Evolutionary conservation across 2,888 invertebrate species (phyloP).

Genomic region (Rhogogaster chlorosoma): DNA sequence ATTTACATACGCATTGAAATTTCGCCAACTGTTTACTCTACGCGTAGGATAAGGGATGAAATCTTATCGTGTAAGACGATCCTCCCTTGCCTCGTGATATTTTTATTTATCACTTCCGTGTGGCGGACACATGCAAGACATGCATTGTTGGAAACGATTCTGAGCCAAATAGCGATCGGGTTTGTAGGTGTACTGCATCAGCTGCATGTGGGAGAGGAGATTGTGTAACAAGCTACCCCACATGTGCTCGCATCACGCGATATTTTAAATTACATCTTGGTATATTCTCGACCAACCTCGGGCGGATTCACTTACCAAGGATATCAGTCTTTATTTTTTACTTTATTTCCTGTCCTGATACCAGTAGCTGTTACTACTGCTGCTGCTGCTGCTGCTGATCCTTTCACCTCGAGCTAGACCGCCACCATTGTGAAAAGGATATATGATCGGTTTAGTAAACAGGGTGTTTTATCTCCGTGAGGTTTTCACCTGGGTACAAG

Average conservation of each 20-base stretch:
- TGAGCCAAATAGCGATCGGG: constrained; percentile 61
- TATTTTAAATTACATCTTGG: neutral
- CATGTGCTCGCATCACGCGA: neutral
- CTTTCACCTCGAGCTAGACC: neutral
- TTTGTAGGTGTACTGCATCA: neutral
- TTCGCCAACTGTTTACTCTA: neutral
- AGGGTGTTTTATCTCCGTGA: neutral
- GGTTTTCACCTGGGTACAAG: neutral
- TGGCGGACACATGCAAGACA: constrained; percentile 14
- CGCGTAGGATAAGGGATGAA: neutral
- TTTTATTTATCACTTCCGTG: neutral
- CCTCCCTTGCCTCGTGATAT: neutral
- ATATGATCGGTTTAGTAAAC: neutral
- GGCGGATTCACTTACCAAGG: constrained; percentile 16
- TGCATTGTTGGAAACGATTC: constrained; percentile 62
- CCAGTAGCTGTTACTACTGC: neutral
- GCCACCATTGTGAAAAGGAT: neutral
- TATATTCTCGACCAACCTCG: neutral
- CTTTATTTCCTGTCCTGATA: neutral
- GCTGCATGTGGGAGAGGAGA: neutral
- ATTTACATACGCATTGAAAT: neutral
- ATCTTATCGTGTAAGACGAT: neutral
- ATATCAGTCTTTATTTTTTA: neutral
- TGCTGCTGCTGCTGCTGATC: neutral
- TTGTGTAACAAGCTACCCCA: neutral